Conservation (phyloP, 2,888 invertebrate genomes). For the Caenorhabditis imperialis region DNA sequence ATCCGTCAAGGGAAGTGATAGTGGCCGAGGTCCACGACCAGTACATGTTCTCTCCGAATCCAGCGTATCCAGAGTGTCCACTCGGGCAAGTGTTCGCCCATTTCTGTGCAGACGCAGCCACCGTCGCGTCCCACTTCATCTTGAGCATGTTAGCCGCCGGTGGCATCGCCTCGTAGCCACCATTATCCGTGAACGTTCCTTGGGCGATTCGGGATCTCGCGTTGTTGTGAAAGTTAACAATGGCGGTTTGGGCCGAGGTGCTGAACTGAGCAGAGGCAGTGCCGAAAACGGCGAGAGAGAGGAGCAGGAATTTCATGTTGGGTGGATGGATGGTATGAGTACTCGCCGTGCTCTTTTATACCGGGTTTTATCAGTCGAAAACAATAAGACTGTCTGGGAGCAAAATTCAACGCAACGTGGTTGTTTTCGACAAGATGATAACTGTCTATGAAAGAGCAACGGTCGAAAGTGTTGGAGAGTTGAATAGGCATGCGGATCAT, state of each 20-base stretch:
- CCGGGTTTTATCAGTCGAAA: too few relatives aligned
- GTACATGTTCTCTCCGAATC: slow-evolving; percentile 44
- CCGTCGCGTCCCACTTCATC: slow-evolving; percentile 35
- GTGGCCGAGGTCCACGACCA: slow-evolving; percentile 24
- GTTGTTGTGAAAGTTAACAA: slow-evolving; percentile 30
- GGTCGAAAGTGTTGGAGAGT: too few relatives aligned
- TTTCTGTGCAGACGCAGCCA: slow-evolving; percentile 29
- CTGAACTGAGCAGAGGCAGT: slow-evolving; percentile 27
- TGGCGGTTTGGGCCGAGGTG: slow-evolving; percentile 26
- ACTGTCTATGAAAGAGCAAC: too few relatives aligned
- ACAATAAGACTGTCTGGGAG: too few relatives aligned
- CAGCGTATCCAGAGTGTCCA: slow-evolving; percentile 27
- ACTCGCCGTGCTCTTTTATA: too few relatives aligned
- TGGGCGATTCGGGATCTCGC: slow-evolving; percentile 27
- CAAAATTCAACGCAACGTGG: too few relatives aligned
- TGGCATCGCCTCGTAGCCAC: slow-evolving; percentile 14
- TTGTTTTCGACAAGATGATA: too few relatives aligned
- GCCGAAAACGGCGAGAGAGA: slow-evolving; percentile 1
- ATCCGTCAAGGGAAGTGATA: slow-evolving; percentile 18
- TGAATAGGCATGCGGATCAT: too few relatives aligned
- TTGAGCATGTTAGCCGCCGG: slow-evolving; percentile 35
- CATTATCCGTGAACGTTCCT: slow-evolving; percentile 28
- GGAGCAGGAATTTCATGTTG: slow-evolving; percentile 3
- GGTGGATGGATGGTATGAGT: too few relatives aligned
- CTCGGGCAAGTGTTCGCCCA: slow-evolving; percentile 39